Evolutionary conservation across 2,888 invertebrate species (phyloP).

Genomic region (Drosophila helvetica): DNA sequence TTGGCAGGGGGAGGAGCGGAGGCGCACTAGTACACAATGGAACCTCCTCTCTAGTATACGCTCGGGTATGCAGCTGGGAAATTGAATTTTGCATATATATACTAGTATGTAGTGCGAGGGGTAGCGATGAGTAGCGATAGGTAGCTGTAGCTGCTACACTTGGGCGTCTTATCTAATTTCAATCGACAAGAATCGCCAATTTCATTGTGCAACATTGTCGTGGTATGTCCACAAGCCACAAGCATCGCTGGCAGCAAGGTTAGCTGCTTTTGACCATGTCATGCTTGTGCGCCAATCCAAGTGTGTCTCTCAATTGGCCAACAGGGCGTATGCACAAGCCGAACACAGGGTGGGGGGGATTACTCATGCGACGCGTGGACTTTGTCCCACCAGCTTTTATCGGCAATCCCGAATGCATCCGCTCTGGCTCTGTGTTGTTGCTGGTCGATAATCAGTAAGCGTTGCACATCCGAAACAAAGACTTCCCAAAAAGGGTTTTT

Average conservation of each 20-base stretch:
- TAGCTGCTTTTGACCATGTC: constrained; percentile 4
- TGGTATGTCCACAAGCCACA: neutral
- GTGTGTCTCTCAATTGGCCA: constrained; percentile 9
- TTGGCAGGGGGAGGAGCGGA: too few species aligned
- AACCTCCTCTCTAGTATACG: neutral
- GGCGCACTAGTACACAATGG: neutral
- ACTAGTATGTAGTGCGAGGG: too few species aligned
- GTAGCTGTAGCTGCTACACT: neutral
- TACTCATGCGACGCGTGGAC: constrained; percentile 68
- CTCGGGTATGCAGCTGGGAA: constrained; percentile 5
- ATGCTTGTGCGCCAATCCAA: constrained; percentile 21
- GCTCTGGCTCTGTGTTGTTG: constrained; percentile 20
- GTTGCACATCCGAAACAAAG: constrained; percentile 31
- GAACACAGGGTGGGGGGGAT: constrained; percentile 24
- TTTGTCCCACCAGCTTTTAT: constrained; percentile 55
- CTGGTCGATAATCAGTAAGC: constrained; percentile 40
- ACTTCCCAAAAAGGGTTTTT: constrained; percentile 24
- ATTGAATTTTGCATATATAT: neutral
- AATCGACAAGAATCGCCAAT: constrained; percentile 29
- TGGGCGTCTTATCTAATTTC: constrained; percentile 30
- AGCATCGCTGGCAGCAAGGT: neutral
- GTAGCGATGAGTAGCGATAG: too few species aligned
- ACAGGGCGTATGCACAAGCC: constrained; percentile 45
- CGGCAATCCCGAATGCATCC: constrained; percentile 21
- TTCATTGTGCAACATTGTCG: neutral